Evolutionary conservation across 2,888 invertebrate genomes (phyloP).

Genomic region (Pemphredon lugubris): DNA sequence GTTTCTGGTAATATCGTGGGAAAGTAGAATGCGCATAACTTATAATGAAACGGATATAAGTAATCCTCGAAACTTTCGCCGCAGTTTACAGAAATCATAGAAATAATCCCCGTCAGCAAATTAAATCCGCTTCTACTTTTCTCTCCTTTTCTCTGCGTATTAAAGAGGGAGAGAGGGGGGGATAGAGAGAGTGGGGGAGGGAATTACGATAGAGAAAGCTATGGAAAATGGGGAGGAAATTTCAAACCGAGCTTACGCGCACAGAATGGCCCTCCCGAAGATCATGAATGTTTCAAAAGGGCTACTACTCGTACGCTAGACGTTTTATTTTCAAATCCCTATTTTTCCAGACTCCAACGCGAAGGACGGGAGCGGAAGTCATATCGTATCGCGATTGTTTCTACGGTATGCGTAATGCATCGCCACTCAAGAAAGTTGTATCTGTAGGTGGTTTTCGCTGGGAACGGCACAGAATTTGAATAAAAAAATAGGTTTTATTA

Average conservation of each 20-base stretch:
- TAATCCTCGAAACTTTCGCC: background rate
- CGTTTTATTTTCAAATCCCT: conserved; percentile 29
- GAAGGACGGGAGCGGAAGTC: background rate
- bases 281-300: conserved; percentile 43
- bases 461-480: background rate
- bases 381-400: conserved; percentile 39
- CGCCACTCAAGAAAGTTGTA: conserved; percentile 33
- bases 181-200: no score
- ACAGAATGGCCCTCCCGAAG: background rate
- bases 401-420: conserved; percentile 38
- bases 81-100: background rate
- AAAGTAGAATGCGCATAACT: background rate
- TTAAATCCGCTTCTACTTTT: conserved; percentile 4
- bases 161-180: no score
- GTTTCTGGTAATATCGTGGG: conserved; percentile 2
- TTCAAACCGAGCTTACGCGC: no score
- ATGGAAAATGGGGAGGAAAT: no score
- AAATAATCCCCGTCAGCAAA: background rate
- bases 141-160: no score
- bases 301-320: background rate
- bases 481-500: no score
- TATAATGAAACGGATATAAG: conserved; percentile 3
- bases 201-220: no score
- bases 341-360: conserved; percentile 30
- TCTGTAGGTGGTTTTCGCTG: conserved; percentile 20